Conservation (phyloP, 2,797 vertebrate genomes). For the Intellagama lesueurii region DNA sequence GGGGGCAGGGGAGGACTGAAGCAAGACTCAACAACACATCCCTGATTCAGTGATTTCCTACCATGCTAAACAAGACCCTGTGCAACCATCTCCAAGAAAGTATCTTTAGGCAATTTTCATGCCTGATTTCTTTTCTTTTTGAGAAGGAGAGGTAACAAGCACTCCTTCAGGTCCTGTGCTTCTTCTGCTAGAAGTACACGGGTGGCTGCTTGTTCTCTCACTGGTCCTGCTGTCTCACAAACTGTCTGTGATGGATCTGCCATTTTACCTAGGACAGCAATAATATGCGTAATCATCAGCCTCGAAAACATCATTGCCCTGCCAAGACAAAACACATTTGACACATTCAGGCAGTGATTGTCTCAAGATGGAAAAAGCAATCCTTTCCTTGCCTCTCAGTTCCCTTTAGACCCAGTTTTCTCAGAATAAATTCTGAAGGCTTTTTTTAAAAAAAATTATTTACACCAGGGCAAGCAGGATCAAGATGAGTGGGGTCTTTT, state of each 20-base stretch:
- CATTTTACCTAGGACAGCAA: not conserved
- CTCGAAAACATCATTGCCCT: conserved; percentile 34
- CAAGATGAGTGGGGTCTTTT: conserved; percentile 27
- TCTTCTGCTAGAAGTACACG: not conserved
- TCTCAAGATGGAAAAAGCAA: conserved; percentile 32
- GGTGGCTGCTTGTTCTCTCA: not conserved
- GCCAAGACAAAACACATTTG: conserved; percentile 34
- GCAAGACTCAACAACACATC: too few relatives aligned
- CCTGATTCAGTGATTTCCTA: not conserved
- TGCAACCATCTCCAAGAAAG: not conserved
- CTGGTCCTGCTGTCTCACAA: conserved; percentile 19
- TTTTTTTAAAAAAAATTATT: conserved; percentile 18
- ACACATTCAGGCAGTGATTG: conserved; percentile 32
- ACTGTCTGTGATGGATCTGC: conserved; percentile 11
- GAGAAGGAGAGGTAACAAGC: not conserved
- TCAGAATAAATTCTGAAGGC: conserved; percentile 23
- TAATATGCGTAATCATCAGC: conserved; percentile 11
- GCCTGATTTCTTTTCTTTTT: conserved; percentile 1
- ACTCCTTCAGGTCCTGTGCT: not conserved
- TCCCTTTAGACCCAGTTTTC: not conserved
- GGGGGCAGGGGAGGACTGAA: accelerated
- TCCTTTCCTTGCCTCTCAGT: not conserved
- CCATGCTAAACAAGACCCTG: conserved; percentile 1
- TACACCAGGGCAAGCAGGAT: conserved; percentile 23
- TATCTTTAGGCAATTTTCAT: not conserved